Evolutionary conservation across 2,797 vertebrate species (phyloP).

Genomic region (Acanthiza pusilla): DNA sequence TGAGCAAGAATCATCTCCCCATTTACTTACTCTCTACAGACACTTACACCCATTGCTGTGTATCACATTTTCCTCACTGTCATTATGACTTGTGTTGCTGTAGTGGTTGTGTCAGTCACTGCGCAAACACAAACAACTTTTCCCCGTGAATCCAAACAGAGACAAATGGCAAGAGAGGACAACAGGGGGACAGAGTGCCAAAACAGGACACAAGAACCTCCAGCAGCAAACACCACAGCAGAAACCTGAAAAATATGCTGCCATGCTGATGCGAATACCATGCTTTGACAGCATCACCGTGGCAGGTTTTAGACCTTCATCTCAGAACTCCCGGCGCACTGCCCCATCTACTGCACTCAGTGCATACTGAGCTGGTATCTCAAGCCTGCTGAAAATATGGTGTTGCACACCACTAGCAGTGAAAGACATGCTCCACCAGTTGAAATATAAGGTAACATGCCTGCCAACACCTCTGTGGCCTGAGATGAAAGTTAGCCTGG

Average conservation of each 20-base stretch:
- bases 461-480: background rate
- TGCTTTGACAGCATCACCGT: background rate
- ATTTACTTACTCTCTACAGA: background rate
- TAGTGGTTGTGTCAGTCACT: background rate
- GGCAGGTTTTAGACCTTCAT: background rate
- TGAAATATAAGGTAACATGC: background rate
- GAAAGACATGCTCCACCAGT: background rate
- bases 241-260: background rate
- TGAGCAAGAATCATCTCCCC: background rate
- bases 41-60: background rate
- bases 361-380: background rate
- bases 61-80: background rate
- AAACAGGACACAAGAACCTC: background rate
- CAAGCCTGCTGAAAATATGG: background rate
- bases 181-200: background rate
- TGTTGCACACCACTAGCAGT: background rate
- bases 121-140: background rate
- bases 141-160: background rate
- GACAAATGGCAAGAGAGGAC: background rate
- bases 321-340: background rate
- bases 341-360: background rate
- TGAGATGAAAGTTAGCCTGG: background rate
- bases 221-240: background rate
- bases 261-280: background rate
- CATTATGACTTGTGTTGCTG: background rate